phyloP scores from a whole-genome alignment of 2,113 vertebrate genomes.

The Ramphastos sulfuratus region DNA sequence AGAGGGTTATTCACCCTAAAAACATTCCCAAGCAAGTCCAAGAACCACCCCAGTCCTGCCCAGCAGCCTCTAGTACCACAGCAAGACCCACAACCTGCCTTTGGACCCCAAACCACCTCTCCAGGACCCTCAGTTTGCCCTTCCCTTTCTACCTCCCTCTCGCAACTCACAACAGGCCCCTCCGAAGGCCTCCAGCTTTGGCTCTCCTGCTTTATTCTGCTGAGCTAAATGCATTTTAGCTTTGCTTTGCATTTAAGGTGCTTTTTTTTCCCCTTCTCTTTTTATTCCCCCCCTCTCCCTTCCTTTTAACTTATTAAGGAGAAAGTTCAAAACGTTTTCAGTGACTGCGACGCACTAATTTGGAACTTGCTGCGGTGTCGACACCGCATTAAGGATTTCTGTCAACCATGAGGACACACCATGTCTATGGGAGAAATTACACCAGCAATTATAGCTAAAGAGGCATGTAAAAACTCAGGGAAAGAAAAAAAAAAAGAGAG shows the following conservation, averaged over 20 bases:
- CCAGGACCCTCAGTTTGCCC: background rate
- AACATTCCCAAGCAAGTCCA: background rate
- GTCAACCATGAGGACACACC: slow-evolving; percentile 63
- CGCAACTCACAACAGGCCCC: background rate
- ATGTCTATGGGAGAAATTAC: slow-evolving; percentile 63
- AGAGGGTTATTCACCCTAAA: background rate
- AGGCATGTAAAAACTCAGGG: slow-evolving; percentile 55
- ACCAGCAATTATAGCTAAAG: slow-evolving; percentile 66
- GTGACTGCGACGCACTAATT: background rate
- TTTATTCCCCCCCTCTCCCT: background rate
- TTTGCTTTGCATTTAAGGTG: background rate
- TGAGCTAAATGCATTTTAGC: background rate
- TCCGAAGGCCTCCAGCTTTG: background rate
- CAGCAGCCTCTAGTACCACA: background rate
- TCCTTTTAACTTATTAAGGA: slow-evolving; percentile 1
- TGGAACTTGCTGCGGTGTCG: slow-evolving; percentile 15
- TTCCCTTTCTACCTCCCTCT: no score
- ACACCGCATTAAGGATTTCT: slow-evolving; percentile 54
- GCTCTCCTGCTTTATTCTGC: background rate
- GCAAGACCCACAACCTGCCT: background rate
- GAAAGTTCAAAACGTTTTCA: slow-evolving; percentile 19
- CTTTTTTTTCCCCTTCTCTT: background rate
- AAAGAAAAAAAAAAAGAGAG: background rate
- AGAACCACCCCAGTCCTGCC: accelerated
- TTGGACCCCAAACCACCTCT: background rate